Evolutionary conservation across 2,888 invertebrate species (phyloP), one percentile per base, ranked within the genome.

Genomic region (Xylocampa areola): DNA sequence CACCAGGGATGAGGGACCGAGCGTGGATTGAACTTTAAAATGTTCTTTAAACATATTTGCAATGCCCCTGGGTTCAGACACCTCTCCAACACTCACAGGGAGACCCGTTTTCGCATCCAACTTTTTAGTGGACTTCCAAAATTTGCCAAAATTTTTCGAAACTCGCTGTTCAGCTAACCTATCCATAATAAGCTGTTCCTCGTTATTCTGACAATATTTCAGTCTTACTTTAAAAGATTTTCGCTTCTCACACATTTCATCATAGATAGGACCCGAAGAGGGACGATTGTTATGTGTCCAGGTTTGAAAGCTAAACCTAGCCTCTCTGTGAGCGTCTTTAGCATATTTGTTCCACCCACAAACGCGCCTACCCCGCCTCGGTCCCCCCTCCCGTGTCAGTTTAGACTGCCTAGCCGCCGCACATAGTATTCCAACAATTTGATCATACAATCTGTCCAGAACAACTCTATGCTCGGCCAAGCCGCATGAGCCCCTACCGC

Each of bases 11-110:
- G 47, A 35, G 27, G 47, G 35, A 36, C 35, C 47, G 27, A 47
- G 36, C 0, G 36, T 35, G 13, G 47, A 36, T 11, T 29, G 36
- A 10, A 47, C 27, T 17, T 17, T 36, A 14, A 47, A 47, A 36
- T 47, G 35, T 11, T 47, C 27, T 7, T 27, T 36, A 8, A 47
- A 36, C 47, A 47, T 36, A 36, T 47, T 47, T 10, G 47, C 47
- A 11, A 47, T 47, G 1, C 16, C 27, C 27, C 8, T 14, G 2
- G 4, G 30, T 5, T 36, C 47, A 11, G 17, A 13, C 8, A 36
- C 1, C 27, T 36, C 47, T 5, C 27, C 29, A 2, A 47, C 47
- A 29, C 36, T 35, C 36, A 13, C 36, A 27, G 36, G 13, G 27
- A 47, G 36, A 8, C 27, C 47, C 29, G 47, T 27, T 7, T 29